Percentiles rank a stretch among this genome's conserved stretches.
phyloP scores from a whole-genome alignment of 37 sponge, comb jelly and placozoan species.

The Petrosia ficiformis region DNA sequence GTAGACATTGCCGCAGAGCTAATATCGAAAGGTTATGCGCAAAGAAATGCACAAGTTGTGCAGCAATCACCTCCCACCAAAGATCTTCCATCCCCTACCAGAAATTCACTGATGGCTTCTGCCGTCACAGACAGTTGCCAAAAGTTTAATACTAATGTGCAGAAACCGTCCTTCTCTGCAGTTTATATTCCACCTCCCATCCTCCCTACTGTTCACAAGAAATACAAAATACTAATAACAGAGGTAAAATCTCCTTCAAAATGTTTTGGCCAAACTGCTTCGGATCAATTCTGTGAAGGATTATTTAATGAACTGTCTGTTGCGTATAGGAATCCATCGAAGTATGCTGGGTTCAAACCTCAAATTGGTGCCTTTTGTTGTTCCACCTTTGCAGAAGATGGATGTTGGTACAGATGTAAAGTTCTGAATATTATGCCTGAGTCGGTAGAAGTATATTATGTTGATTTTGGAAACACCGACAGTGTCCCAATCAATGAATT shows the following conservation, averaged over 20 bases:
- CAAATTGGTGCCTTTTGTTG: conserved; percentile 26
- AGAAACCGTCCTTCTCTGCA: too few relatives aligned
- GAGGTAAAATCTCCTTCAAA: conserved; percentile 18
- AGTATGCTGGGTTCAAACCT: not conserved
- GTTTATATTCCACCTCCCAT: not conserved
- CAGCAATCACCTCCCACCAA: too few relatives aligned
- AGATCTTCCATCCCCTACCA: not conserved
- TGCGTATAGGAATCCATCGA: not conserved
- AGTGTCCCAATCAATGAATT: conserved; percentile 6
- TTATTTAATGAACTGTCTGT: not conserved
- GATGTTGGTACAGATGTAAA: conserved; percentile 54
- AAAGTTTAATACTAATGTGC: too few relatives aligned
- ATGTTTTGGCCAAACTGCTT: conserved; percentile 26
- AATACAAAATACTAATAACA: conserved; percentile 15
- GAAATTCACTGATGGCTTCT: not conserved
- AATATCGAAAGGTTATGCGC: not conserved
- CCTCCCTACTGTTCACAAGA: not conserved
- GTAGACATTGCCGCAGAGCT: conserved; percentile 1
- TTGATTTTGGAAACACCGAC: conserved; percentile 74
- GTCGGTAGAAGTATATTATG: conserved; percentile 13
- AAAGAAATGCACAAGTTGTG: too few relatives aligned
- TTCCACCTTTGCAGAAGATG: conserved; percentile 68
- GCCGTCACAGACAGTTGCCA: too few relatives aligned
- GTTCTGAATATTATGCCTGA: conserved; percentile 1
- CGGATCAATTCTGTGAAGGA: too few relatives aligned